phyloP scores from a whole-genome alignment of 2,888 invertebrate genomes.

The Elgonia sp. region DNA sequence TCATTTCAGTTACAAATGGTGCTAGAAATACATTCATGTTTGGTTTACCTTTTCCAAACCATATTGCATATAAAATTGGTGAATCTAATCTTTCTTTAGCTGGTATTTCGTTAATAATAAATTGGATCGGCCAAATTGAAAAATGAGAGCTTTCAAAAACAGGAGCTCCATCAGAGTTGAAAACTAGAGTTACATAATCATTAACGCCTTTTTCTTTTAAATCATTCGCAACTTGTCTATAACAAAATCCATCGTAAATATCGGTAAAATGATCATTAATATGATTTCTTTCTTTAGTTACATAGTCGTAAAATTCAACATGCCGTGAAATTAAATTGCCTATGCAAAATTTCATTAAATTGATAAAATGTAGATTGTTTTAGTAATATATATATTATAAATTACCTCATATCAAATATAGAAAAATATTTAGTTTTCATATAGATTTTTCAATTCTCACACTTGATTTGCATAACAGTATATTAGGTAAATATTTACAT shows the following conservation, averaged over 20 bases:
- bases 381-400: too few relatives aligned
- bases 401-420: too few relatives aligned
- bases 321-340: slow-evolving; percentile 16
- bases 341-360: neutral
- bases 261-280: neutral
- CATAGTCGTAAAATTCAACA: slow-evolving; percentile 10
- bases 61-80: slow-evolving; percentile 1
- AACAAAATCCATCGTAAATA: slow-evolving; percentile 14
- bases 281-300: slow-evolving; percentile 21
- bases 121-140: slow-evolving; percentile 1
- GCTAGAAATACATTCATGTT: slow-evolving; percentile 9
- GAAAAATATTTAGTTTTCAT: too few relatives aligned
- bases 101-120: slow-evolving; percentile 15
- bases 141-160: neutral
- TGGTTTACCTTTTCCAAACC: slow-evolving; percentile 8
- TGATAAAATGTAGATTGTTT: too few relatives aligned
- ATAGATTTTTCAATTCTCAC: too few relatives aligned
- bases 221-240: slow-evolving; percentile 7
- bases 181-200: slow-evolving; percentile 15
- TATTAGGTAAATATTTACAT: too few relatives aligned
- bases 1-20: slow-evolving; percentile 3
- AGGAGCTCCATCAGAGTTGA: slow-evolving; percentile 27
- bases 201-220: neutral
- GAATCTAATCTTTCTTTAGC: neutral
- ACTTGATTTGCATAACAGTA: too few relatives aligned